Evolutionary conservation across 2,888 invertebrate species (phyloP).

Genomic region (Drosophila robusta): DNA sequence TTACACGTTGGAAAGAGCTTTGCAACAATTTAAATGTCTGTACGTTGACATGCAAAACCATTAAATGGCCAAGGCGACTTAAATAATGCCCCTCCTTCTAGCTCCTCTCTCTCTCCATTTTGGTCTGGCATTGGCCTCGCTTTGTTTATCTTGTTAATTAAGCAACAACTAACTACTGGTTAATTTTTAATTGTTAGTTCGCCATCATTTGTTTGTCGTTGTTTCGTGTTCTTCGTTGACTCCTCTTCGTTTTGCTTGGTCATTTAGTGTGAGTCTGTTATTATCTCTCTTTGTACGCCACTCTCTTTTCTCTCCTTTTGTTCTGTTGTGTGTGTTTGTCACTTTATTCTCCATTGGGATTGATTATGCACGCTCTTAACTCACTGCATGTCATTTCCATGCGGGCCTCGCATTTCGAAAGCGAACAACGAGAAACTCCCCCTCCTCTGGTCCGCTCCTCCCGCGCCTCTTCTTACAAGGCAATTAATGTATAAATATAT

Average conservation of each 20-base stretch:
- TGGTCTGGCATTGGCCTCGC: conserved; percentile 26
- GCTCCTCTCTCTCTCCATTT: not conserved
- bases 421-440: conserved; percentile 22
- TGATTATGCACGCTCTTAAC: conserved; percentile 71
- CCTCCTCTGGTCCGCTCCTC: conserved; percentile 8
- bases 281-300: conserved; percentile 14
- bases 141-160: conserved; percentile 73
- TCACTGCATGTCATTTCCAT: conserved; percentile 56
- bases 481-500: conserved; percentile 64
- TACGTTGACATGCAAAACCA: conserved; percentile 36
- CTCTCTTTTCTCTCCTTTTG: conserved; percentile 2
- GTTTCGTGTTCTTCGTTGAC: not conserved
- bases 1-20: conserved; percentile 14
- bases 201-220: conserved; percentile 52
- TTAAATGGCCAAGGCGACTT: conserved; percentile 17
- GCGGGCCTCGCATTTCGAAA: conserved; percentile 66
- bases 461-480: conserved; percentile 38
- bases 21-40: conserved; percentile 16
- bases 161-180: conserved; percentile 65
- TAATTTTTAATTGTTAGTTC: conserved; percentile 73
- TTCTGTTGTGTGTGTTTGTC: conserved; percentile 40
- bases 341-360: conserved; percentile 49
- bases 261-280: conserved; percentile 28
- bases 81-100: conserved; percentile 2
- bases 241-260: conserved; percentile 29